A percentile compares a stretch with the other conserved stretches of the same genome.
Evolutionary conservation across 2,888 invertebrate genomes (phyloP).

Genomic region (Orthosia cruda): DNA sequence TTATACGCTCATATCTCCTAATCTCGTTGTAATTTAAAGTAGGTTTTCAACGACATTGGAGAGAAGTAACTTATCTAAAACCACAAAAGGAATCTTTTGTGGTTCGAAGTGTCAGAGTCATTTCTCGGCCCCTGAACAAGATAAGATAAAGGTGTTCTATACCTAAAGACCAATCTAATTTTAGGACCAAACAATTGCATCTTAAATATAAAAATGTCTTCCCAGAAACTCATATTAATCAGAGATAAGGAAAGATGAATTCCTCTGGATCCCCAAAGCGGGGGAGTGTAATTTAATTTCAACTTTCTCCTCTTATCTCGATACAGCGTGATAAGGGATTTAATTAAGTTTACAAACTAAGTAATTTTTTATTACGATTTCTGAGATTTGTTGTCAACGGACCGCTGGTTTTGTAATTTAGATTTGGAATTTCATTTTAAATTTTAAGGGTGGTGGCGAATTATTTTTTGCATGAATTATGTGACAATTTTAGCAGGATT

Average conservation of each 20-base stretch:
- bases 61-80: too few relatives aligned
- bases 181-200: neutral
- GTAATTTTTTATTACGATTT: constrained; percentile 63
- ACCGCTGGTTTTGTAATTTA: constrained; percentile 57
- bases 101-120: too few relatives aligned
- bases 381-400: constrained; percentile 51
- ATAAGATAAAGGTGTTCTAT: neutral
- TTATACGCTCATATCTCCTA: too few relatives aligned
- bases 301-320: constrained; percentile 68
- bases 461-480: neutral
- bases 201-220: constrained; percentile 2
- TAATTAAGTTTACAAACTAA: constrained; percentile 70
- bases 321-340: constrained; percentile 68
- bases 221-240: constrained; percentile 59
- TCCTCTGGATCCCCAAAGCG: constrained; percentile 42
- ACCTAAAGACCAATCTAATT: neutral
- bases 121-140: too few relatives aligned
- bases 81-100: too few relatives aligned
- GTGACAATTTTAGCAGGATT: neutral
- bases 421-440: constrained; percentile 45
- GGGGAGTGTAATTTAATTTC: constrained; percentile 68
- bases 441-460: neutral
- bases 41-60: too few relatives aligned
- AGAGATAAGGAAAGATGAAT: constrained; percentile 68
- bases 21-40: too few relatives aligned